These are phyloP conservation scores for Excalfactoria chinensis DNA, from an alignment of 2,113 vertebrate species.

Conservation along the genomic window DNA sequence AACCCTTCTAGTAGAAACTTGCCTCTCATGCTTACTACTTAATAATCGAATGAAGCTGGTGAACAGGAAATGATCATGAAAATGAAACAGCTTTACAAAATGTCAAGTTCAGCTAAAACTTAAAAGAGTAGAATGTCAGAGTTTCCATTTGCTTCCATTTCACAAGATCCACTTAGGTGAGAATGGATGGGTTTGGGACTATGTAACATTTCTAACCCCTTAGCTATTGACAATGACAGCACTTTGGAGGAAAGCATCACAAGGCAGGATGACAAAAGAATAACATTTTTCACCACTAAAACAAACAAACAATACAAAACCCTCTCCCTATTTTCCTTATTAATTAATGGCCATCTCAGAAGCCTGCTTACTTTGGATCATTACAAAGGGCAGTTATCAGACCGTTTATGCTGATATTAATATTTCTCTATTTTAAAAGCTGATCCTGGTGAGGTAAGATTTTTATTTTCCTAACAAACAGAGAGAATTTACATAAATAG, in stretches of 20 bases:
- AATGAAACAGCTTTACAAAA: slow-evolving; percentile 55
- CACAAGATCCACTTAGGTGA: slow-evolving; percentile 55
- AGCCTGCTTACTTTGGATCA: neutral
- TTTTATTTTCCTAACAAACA: neutral
- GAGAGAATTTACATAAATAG: neutral
- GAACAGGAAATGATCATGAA: slow-evolving; percentile 7
- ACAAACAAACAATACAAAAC: neutral
- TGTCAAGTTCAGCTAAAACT: slow-evolving; percentile 56
- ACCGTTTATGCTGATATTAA: neutral
- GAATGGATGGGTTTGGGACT: slow-evolving; percentile 61
- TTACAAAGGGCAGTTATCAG: neutral
- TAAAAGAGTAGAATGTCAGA: slow-evolving; percentile 72
- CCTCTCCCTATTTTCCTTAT: neutral
- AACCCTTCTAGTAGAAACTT: neutral
- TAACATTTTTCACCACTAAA: neutral
- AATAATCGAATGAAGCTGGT: slow-evolving; percentile 39
- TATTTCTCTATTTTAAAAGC: neutral
- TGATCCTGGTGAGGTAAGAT: neutral
- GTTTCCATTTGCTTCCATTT: slow-evolving; percentile 48
- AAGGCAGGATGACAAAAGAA: neutral
- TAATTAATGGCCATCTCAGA: neutral
- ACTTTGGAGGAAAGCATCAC: neutral
- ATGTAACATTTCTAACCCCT: slow-evolving; percentile 69
- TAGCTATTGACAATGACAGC: slow-evolving; percentile 58
- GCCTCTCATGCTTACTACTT: neutral